Evolutionary conservation across 2,888 invertebrate genomes (phyloP).

Genomic region (Chymomyza caudatula): DNA sequence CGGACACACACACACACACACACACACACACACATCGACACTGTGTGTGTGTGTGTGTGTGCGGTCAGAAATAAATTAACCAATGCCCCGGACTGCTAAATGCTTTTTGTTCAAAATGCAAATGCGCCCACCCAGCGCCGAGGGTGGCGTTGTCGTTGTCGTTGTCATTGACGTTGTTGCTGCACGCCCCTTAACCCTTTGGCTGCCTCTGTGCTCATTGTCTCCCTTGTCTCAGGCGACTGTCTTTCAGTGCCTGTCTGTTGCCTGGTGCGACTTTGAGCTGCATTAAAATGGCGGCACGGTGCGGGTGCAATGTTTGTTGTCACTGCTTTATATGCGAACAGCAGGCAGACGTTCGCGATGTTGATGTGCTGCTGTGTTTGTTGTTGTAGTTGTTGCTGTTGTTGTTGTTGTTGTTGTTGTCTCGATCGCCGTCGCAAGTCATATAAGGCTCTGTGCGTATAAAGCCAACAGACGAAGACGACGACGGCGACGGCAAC

Average conservation of each 20-base stretch:
- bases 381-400: neutral
- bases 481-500: slow-evolving; percentile 22
- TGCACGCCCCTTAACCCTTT: neutral
- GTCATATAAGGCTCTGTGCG: slow-evolving; percentile 69
- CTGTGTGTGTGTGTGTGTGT: neutral
- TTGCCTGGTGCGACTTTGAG: neutral
- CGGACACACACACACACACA: neutral
- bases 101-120: slow-evolving; percentile 44
- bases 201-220: slow-evolving; percentile 1
- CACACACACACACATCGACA: neutral
- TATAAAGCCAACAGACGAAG: slow-evolving; percentile 59
- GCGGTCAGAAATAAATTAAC: slow-evolving; percentile 63
- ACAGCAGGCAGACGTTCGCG: slow-evolving; percentile 29
- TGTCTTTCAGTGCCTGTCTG: neutral
- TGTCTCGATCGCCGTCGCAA: slow-evolving; percentile 48
- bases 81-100: slow-evolving; percentile 45
- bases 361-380: neutral
- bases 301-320: neutral
- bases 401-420: neutral
- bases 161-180: slow-evolving; percentile 7
- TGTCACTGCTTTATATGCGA: slow-evolving; percentile 61
- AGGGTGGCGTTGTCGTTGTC: slow-evolving; percentile 36
- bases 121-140: slow-evolving; percentile 32
- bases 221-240: neutral
- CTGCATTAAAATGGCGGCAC: slow-evolving; percentile 9